Evolutionary conservation across 1,140 invertebrate species (phyloP), one percentile per base, ranked within the genome.

Genomic region (Pseudobourletiella spinata): DNA sequence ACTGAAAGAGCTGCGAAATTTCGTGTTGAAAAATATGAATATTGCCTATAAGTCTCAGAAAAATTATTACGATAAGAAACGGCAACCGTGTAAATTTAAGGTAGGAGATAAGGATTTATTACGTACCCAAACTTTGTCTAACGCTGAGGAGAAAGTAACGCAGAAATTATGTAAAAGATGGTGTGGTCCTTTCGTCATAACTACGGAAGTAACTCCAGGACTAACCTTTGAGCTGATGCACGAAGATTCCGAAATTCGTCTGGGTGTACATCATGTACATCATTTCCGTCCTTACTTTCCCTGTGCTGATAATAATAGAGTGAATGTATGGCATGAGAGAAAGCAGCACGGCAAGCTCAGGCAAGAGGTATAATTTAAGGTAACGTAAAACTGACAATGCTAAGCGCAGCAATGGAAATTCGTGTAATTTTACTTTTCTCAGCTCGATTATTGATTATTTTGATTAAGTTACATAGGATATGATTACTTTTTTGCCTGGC

Each of bases 11-110:
- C 25, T 65, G 20, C 50, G 59, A 43, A n/a, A 28, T 4, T 42
- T 11, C 16, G 64, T 65, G 0, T 29, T 44, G 25, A 22, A 54
- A 20, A 61, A 61, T 46, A 58, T 65, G n/a, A 30, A 30, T 0
- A 15, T 32, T 3, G 22, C 46, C 44, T 42, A 61, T 16, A 14
- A 35, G n/a, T 25, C 18, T 35, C 60, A 43, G 42, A n/a, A n/a
- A n/a, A 25, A 28, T 25, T 28, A 26, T 16, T 66, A 61, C 24
- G 64, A 66, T 42, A 39, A 42, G n/a, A n/a, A 15, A 2, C 35
- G 48, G n/a, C 25, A 43, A 43, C 32, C 43, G 14, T 26, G 44
- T 2, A 18, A 46, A 48, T 66, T 54, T 60, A 26, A 59, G 29
- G 46, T 58, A 24, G 55, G 55, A 32, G 32, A 39, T 39, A 39